A percentile compares a stretch with the other conserved stretches of the same genome.
phyloP scores from a whole-genome alignment of 2,113 vertebrate genomes.

The Galbula dea region DNA sequence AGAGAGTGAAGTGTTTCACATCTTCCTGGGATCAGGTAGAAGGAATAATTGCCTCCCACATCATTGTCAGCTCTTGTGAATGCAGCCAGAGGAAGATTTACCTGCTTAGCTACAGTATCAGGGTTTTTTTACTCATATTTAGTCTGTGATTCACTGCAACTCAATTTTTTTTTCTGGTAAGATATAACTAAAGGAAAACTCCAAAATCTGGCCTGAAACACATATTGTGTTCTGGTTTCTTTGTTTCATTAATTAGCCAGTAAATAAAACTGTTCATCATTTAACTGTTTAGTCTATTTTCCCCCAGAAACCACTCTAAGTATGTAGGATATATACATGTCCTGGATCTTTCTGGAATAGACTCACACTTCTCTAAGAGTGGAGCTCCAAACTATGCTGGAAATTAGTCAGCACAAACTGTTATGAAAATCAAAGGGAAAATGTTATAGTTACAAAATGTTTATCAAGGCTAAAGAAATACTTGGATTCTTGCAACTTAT shows the following conservation, averaged over 20 bases:
- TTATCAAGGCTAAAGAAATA: background rate
- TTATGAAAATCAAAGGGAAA: background rate
- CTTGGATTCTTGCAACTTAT: background rate
- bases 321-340: background rate
- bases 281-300: background rate
- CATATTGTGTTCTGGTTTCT: background rate
- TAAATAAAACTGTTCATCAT: background rate
- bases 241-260: background rate
- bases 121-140: background rate
- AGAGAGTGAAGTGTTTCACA: background rate
- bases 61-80: background rate
- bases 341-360: background rate
- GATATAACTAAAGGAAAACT: background rate
- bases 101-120: background rate
- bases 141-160: background rate
- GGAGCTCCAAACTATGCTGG: background rate
- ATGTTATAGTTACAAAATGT: background rate
- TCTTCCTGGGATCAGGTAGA: background rate
- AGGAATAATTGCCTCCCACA: slow-evolving; percentile 21
- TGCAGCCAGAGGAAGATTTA: background rate
- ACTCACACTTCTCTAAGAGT: background rate
- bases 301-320: no score
- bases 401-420: background rate
- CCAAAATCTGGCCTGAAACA: background rate
- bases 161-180: background rate